phyloP scores from a whole-genome alignment of 2,113 vertebrate species.

The Bungarus multicinctus region DNA sequence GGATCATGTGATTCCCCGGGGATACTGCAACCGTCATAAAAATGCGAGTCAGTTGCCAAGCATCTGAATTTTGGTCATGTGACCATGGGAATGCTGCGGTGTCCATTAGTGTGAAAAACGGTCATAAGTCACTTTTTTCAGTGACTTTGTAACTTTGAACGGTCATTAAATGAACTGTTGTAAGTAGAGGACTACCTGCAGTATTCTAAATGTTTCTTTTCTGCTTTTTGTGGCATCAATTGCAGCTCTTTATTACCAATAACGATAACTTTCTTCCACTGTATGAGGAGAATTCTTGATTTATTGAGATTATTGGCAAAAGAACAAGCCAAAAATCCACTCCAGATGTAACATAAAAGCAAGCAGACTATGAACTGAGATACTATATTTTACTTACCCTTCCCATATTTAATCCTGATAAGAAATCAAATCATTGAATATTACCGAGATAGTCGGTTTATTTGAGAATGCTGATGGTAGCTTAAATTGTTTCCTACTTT shows the following conservation, averaged over 20 bases:
- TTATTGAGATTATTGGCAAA: neutral
- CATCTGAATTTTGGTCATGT: too few relatives aligned
- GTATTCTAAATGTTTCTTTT: neutral
- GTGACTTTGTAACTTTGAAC: too few relatives aligned
- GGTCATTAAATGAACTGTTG: too few relatives aligned
- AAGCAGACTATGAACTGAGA: neutral
- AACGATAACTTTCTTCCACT: neutral
- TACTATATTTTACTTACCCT: neutral
- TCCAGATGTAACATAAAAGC: neutral
- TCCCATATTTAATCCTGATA: neutral
- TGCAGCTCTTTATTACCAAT: neutral
- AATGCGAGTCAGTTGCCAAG: too few relatives aligned
- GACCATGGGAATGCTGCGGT: too few relatives aligned
- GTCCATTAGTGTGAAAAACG: too few relatives aligned
- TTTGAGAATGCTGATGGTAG: accelerated
- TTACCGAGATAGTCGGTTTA: neutral
- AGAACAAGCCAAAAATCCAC: neutral
- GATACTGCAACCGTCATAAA: too few relatives aligned
- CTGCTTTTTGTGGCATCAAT: neutral
- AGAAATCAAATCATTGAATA: neutral
- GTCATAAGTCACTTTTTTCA: too few relatives aligned
- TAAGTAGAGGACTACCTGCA: neutral
- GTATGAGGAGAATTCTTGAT: neutral
- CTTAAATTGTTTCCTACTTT: accelerated
- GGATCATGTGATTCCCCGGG: too few relatives aligned